Base-by-base conservation (phyloP, 2,113 vertebrate species). In the Carlito syrichta region DNA sequence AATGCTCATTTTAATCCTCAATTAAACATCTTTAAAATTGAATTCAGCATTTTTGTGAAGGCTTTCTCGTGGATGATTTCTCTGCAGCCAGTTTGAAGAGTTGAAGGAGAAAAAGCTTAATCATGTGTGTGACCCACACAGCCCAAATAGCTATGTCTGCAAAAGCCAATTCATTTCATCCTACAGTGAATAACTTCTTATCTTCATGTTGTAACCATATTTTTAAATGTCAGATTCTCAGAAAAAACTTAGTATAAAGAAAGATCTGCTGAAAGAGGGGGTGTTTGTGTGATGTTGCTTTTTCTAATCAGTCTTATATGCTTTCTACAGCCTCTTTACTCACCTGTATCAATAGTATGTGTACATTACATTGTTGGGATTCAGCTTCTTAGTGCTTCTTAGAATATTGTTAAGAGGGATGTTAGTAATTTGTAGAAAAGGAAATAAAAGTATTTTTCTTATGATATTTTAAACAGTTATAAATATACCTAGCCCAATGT, bases 181-280 rank as follows among this genome's bases (percentile, higher is more conserved):
- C 35, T 58, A 78, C 3, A 38, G 50, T 83, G 23, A 93, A 74
- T 69, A 83, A 89, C 35, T 86, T 88, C 27, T 95, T 96, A 7
- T 78, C 78, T 86, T 81, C 3, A 79, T 68, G 92, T 58, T 52
- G 8, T 58, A 89, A 74, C 30, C 17, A 89, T 63, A 60, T 83
- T 91, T 92, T 89, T 32, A 83, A 97, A 95, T 63, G 38, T 76
- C 86, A 95, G n/a, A 78, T 69, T 91, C 43, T 87, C 32, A 86
- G n/a, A 52, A 87, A 76, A 66, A 38, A 50, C n/a, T 52, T n/a
- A 89, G 19, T 2, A 52, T 69, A 79, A 87, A 76, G 74, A 40
- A 95, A 54, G 16, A 63, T 71, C 25, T 56, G 48, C 60, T 86
- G 50, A 93, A 91, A 82, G 71, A 82, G 6, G 27, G 5, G 20